Percentiles rank a stretch among this genome's conserved stretches.
phyloP scores from a whole-genome alignment of 2,888 invertebrate species.

The Tachystola acroxantha region DNA sequence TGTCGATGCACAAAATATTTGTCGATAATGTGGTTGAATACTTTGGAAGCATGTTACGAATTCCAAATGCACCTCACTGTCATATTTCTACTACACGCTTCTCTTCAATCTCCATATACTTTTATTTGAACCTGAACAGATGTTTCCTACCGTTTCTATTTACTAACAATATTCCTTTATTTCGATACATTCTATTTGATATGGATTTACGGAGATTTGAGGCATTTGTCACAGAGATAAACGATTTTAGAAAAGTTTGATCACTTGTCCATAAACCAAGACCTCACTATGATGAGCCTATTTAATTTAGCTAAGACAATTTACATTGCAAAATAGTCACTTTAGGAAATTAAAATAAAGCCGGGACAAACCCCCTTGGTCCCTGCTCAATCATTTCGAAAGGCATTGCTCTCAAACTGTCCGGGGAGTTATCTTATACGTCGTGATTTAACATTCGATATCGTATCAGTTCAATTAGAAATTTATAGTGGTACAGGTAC shows the following conservation, averaged over 20 bases:
- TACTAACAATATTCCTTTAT: not conserved
- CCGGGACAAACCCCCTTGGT: conserved; percentile 63
- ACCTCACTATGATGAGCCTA: conserved; percentile 37
- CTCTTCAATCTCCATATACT: conserved; percentile 2
- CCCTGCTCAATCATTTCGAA: conserved; percentile 75
- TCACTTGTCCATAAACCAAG: conserved; percentile 24
- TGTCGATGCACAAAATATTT: conserved; percentile 7
- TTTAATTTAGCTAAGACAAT: conserved; percentile 48
- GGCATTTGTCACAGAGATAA: too few relatives aligned
- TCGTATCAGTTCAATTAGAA: too few relatives aligned
- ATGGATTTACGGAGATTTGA: not conserved
- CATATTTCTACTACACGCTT: conserved; percentile 6
- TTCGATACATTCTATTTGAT: not conserved
- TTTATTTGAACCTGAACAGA: conserved; percentile 1
- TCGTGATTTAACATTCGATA: conserved; percentile 29
- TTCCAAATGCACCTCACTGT: conserved; percentile 8
- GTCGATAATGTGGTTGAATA: conserved; percentile 6
- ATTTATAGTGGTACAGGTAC: too few relatives aligned
- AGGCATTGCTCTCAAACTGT: conserved; percentile 59
- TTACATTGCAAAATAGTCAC: conserved; percentile 71
- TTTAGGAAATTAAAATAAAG: conserved; percentile 75
- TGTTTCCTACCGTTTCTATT: not conserved
- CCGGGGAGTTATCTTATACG: conserved; percentile 52
- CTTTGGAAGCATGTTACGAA: conserved; percentile 15
- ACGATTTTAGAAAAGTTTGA: too few relatives aligned